Evolutionary conservation across 2,113 vertebrate genomes (phyloP), one percentile per base, ranked within the genome.

Genomic region (human (Homo sapiens)): DNA sequence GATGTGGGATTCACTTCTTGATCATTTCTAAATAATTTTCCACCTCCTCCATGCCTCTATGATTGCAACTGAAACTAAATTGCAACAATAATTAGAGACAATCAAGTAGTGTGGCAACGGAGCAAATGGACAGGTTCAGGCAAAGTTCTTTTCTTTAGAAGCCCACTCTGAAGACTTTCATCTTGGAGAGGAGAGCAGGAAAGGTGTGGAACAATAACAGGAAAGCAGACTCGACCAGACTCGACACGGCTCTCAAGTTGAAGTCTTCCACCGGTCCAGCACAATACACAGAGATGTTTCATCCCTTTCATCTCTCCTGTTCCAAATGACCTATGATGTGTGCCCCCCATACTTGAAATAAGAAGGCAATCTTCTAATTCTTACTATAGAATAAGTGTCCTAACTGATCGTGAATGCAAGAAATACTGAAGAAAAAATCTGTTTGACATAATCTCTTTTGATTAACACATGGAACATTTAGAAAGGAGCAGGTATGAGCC

Each of bases 41-140:
- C 84, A 79, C 94, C 96, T 85, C 88, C 95, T 79, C 95, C 70
- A 68, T 3, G 72, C 75, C 92, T 87, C 96, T 78, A n/a, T 84
- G 40, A 92, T 8, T 87, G 75, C 83, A 92, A 87, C 43, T 45
- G 97, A 94, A 94, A 96, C 96, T 30, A 52, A 73, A 55, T 20
- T 55, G 89, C 87, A 73, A 73, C 79, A 22, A 7, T 38, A 78
- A 79, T 70, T 40, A 94, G 70, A 78, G 93, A 16, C 68, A 30
- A 18, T 38, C 38, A 7, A 40, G 76, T 45, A 8, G 64, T 1
- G 22, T n/a, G 43, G 93, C 55, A 61, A 61, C 0, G n/a, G 25
- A 30, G 57, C 72, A 30, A 10, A 27, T 0, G 2, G 86, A 45
- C 89, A 94, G 86, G 96, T 82, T 27, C 23, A 1, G 89, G 79